Evolutionary conservation across 2,888 invertebrate species (phyloP).

Genomic region (Abscondita cerata): DNA sequence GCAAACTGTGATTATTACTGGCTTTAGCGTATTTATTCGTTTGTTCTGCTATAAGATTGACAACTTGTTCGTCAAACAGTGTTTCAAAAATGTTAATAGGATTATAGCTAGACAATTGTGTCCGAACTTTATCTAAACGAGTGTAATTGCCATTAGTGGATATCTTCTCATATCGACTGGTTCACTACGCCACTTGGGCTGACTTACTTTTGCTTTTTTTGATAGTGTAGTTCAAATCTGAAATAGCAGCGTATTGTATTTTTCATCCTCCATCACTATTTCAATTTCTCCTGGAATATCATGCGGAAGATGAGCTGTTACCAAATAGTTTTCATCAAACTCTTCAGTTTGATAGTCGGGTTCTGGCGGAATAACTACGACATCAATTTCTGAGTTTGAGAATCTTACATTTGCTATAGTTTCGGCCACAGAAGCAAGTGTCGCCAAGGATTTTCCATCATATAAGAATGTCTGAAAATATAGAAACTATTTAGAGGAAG

Average conservation of each 20-base stretch:
- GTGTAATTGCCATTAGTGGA: background rate
- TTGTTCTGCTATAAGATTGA: constrained; percentile 1
- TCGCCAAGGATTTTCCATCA: background rate
- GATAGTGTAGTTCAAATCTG: background rate
- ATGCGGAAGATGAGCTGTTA: background rate
- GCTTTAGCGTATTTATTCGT: too few relatives aligned
- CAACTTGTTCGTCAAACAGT: constrained; percentile 1
- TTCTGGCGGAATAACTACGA: too few relatives aligned
- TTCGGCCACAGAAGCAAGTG: background rate
- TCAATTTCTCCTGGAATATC: background rate
- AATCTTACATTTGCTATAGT: background rate
- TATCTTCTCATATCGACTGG: background rate
- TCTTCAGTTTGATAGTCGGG: too few relatives aligned
- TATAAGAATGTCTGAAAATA: background rate
- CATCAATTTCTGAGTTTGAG: background rate
- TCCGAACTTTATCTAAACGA: background rate
- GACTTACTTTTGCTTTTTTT: constrained; percentile 1
- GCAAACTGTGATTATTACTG: too few relatives aligned
- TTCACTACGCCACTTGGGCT: background rate
- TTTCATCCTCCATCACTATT: background rate
- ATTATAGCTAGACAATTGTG: background rate
- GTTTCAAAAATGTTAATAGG: background rate
- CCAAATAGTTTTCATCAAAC: background rate
- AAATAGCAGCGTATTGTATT: background rate
- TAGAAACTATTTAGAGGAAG: background rate